phyloP scores from a whole-genome alignment of 1,140 invertebrate species.

The Ditylenchus dipsaci region DNA sequence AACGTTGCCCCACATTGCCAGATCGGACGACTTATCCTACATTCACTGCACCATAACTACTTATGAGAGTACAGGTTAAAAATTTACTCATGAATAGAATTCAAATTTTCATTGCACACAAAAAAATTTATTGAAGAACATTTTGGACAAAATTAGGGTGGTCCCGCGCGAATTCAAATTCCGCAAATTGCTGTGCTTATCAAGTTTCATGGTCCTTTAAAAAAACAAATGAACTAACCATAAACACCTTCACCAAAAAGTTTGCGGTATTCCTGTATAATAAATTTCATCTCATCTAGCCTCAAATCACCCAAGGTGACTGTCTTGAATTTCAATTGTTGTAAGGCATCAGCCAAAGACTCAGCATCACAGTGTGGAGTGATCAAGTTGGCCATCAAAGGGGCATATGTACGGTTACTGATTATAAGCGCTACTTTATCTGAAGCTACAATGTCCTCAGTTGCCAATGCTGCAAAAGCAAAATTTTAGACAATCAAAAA shows the following conservation, averaged over 20 bases:
- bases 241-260: conserved; percentile 60
- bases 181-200: too few relatives aligned
- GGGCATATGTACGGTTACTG: conserved; percentile 60
- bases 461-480: neutral
- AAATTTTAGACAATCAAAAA: neutral
- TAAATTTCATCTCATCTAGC: conserved; percentile 59
- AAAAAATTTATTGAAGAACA: too few relatives aligned
- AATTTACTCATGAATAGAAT: too few relatives aligned
- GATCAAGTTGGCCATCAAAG: conserved; percentile 54
- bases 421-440: conserved; percentile 62
- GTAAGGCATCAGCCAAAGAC: conserved; percentile 53
- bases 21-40: too few relatives aligned
- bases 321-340: conserved; percentile 60
- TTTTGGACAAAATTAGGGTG: too few relatives aligned
- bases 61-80: too few relatives aligned
- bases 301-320: conserved; percentile 61
- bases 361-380: conserved; percentile 60
- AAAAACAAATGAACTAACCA: conserved; percentile 38
- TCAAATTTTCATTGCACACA: too few relatives aligned
- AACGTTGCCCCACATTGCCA: too few relatives aligned
- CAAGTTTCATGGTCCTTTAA: neutral
- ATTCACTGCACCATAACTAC: too few relatives aligned
- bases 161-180: too few relatives aligned
- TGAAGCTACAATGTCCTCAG: conserved; percentile 53
- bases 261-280: conserved; percentile 59